A percentile compares a stretch with the other conserved stretches of the same genome.
Conservation (phyloP, 2,113 vertebrate species). For the Prunella fulvescens region DNA sequence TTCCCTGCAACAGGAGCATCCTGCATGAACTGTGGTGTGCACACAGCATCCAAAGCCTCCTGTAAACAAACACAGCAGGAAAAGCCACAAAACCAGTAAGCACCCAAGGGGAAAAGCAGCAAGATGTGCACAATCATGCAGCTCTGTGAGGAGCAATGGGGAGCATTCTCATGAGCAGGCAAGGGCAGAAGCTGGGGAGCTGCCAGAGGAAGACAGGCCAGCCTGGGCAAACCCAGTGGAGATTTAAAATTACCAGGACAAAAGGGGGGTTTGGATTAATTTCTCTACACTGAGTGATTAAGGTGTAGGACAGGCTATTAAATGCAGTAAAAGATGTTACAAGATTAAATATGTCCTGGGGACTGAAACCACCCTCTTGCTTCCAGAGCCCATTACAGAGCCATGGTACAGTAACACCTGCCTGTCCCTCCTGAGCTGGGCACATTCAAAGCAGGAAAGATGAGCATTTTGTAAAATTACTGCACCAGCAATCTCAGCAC, state of each 20-base stretch:
- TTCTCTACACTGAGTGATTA: background rate
- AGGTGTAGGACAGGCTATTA: background rate
- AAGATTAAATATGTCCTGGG: background rate
- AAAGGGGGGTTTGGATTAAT: background rate
- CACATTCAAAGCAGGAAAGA: background rate
- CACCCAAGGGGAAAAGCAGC: background rate
- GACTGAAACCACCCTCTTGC: background rate
- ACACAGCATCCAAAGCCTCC: background rate
- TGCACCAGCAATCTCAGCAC: background rate
- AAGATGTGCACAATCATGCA: background rate
- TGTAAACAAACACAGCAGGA: background rate
- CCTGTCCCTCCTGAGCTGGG: background rate
- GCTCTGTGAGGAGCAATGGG: background rate
- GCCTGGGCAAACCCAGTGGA: background rate
- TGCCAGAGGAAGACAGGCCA: background rate
- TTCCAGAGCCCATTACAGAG: background rate
- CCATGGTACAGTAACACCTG: background rate
- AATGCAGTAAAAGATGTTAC: background rate
- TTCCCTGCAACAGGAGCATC: background rate
- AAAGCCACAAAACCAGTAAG: background rate
- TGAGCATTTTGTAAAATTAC: background rate
- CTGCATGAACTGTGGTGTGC: rapidly evolving
- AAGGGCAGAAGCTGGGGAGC: background rate
- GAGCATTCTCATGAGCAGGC: rapidly evolving
- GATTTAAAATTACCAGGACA: background rate